These are phyloP conservation scores for Sarotherodon lohbergeri DNA, from an alignment of 2,113 vertebrate species.

Conservation along the genomic window DNA sequence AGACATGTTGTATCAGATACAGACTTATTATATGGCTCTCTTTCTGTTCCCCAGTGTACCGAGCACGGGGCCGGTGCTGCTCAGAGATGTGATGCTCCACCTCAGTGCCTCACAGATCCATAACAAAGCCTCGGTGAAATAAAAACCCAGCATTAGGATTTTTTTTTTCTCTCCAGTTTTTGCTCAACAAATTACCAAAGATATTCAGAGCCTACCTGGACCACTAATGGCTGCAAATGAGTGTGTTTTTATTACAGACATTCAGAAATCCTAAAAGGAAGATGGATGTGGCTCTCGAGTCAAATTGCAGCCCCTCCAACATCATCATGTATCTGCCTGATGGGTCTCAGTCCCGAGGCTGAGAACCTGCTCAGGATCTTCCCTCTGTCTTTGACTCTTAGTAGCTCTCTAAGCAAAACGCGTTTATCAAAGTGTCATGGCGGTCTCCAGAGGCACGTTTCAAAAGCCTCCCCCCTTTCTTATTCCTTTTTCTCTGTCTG, in stretches of 20 bases:
- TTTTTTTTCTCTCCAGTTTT: background rate
- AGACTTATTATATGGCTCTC: background rate
- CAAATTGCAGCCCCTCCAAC: background rate
- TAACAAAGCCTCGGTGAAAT: background rate
- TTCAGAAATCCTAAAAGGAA: background rate
- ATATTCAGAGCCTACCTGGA: background rate
- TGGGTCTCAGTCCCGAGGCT: background rate
- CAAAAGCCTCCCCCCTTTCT: background rate
- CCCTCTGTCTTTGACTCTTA: background rate
- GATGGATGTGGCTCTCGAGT: background rate
- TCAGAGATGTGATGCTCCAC: background rate
- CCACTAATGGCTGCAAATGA: background rate
- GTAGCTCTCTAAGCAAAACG: background rate
- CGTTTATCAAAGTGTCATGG: background rate
- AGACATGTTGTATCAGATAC: slow-evolving; percentile 1
- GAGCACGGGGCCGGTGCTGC: background rate
- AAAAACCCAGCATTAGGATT: background rate
- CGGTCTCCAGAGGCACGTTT: background rate
- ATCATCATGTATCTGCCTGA: background rate
- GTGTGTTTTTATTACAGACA: accelerated
- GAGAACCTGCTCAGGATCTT: background rate
- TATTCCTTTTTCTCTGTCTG: background rate
- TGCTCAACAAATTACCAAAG: background rate
- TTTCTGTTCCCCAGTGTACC: background rate
- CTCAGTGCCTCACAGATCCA: background rate